Conservation (phyloP, 2,888 invertebrate genomes). For the Parasteatoda lunata region DNA sequence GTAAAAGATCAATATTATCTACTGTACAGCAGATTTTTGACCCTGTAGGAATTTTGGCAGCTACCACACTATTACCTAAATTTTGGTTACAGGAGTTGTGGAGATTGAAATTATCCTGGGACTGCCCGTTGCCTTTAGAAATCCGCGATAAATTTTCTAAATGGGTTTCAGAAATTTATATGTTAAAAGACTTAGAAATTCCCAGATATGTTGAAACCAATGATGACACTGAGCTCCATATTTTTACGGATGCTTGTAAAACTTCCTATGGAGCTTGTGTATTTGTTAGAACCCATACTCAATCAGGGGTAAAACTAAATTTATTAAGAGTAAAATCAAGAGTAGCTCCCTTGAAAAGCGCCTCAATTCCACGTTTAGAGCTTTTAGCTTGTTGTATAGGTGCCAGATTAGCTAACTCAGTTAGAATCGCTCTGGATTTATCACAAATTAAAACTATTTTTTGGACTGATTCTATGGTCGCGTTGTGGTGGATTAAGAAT, state of each 20-base stretch:
- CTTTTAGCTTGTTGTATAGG: slow-evolving; percentile 1
- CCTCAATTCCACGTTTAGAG: slow-evolving; percentile 1
- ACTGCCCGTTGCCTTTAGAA: background rate
- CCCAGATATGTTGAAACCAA: background rate
- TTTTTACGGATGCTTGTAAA: slow-evolving; percentile 4
- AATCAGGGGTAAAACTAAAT: background rate
- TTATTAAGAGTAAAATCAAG: background rate
- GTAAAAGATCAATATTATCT: too few relatives aligned
- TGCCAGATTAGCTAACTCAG: slow-evolving; percentile 5
- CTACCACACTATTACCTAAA: slow-evolving; percentile 4
- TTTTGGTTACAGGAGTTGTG: background rate
- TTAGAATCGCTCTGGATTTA: slow-evolving; percentile 20
- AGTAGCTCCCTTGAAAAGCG: slow-evolving; percentile 3
- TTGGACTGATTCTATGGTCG: too few relatives aligned
- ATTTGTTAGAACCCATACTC: background rate
- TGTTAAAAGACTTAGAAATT: slow-evolving; percentile 1
- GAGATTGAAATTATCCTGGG: background rate
- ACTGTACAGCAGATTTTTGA: slow-evolving; percentile 8
- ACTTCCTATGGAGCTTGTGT: too few relatives aligned
- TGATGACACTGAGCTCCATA: background rate
- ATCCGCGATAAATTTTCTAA: background rate
- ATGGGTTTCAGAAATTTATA: too few relatives aligned
- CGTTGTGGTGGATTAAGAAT: too few relatives aligned
- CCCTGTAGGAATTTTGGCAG: background rate
- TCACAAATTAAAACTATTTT: too few relatives aligned